These are phyloP conservation scores for Alexandromys fortis DNA, from an alignment of 2,113 vertebrate species.

Conservation along the genomic window DNA sequence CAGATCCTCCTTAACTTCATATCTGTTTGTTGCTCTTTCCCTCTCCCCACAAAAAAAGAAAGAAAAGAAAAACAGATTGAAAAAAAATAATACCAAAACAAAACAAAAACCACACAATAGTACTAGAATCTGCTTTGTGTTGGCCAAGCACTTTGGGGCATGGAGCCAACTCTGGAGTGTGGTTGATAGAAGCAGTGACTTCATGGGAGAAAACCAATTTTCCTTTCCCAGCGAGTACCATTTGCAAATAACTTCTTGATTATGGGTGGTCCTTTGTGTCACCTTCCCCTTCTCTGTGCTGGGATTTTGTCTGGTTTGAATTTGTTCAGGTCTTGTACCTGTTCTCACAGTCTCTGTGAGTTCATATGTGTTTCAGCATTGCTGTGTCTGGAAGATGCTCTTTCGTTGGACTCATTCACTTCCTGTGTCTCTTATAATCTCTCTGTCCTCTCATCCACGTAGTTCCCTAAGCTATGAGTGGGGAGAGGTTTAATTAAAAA, in stretches of 20 bases:
- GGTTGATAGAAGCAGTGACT: background rate
- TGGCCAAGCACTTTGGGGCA: background rate
- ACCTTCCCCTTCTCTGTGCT: background rate
- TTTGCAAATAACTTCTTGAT: background rate
- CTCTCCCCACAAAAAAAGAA: background rate
- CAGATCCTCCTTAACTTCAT: background rate
- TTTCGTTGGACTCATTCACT: background rate
- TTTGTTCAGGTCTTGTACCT: background rate
- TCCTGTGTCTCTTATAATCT: background rate
- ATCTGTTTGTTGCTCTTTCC: background rate
- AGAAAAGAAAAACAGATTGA: background rate
- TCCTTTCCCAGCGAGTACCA: no score
- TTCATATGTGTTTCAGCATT: background rate
- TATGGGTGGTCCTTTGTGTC: background rate
- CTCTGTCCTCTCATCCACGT: background rate
- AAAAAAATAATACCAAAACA: background rate
- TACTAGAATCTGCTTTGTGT: background rate
- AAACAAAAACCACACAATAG: background rate
- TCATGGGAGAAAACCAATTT: background rate
- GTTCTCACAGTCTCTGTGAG: background rate
- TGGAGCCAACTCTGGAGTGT: background rate
- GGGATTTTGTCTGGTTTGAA: background rate
- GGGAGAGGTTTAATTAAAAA: background rate
- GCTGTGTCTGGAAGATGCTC: background rate
- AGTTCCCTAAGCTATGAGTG: background rate